Evolutionary conservation across 2,113 vertebrate genomes (phyloP).

Genomic region (Stictonetta naevosa): DNA sequence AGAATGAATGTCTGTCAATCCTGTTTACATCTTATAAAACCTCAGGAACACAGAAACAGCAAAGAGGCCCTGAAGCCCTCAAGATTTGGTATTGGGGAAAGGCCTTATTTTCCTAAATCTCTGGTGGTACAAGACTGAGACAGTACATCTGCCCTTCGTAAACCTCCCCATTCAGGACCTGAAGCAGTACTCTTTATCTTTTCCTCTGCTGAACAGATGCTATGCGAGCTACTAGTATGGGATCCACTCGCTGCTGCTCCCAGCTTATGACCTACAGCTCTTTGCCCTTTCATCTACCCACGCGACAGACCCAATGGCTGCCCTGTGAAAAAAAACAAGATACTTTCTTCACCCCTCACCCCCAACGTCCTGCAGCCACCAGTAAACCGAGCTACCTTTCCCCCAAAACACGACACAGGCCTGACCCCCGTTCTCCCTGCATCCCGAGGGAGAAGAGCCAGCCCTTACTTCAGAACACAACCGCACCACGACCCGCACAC

Average conservation of each 20-base stretch:
- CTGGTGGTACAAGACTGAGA: background rate
- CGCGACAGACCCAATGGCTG: background rate
- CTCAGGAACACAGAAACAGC: background rate
- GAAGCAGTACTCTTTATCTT: background rate
- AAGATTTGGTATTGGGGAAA: background rate
- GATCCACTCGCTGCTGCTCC: background rate
- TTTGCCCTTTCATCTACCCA: background rate
- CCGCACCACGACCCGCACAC: accelerated
- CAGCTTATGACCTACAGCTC: background rate
- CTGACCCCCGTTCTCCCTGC: background rate
- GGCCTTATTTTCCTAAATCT: background rate
- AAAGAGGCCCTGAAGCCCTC: background rate
- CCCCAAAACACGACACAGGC: background rate
- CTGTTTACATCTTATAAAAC: background rate
- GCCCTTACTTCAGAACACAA: background rate
- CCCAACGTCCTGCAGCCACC: background rate
- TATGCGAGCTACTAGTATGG: accelerated
- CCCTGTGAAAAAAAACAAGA: background rate
- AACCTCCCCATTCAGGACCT: background rate
- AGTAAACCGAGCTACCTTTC: background rate
- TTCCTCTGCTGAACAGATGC: background rate
- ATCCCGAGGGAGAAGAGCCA: background rate
- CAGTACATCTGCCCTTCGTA: background rate
- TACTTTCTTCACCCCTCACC: background rate
- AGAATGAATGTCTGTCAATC: no score